These are phyloP conservation scores for Lepilemur septentrionalis DNA, from an alignment of 2,797 vertebrate species.

Conservation along the genomic window DNA sequence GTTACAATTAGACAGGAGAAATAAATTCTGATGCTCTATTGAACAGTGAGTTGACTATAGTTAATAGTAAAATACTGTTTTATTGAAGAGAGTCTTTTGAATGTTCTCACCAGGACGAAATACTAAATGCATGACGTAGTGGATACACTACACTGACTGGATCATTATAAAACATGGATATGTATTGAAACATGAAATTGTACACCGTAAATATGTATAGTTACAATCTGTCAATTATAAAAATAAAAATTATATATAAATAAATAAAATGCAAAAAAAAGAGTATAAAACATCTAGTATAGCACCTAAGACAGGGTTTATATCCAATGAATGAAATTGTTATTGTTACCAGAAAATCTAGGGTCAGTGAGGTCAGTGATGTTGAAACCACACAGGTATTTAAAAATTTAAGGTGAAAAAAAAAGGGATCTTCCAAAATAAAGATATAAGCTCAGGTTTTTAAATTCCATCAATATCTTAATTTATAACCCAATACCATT, in stretches of 20 bases:
- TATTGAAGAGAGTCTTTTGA: not conserved
- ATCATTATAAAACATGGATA: not conserved
- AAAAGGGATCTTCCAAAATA: not conserved
- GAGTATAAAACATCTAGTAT: not conserved
- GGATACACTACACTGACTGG: not conserved
- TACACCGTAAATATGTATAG: not conserved
- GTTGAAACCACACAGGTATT: not conserved
- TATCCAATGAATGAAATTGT: not conserved
- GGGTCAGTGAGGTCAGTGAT: not conserved
- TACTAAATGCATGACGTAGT: not conserved
- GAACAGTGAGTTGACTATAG: not conserved
- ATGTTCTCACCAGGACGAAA: not conserved
- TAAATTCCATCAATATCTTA: not conserved
- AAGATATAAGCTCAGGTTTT: not conserved
- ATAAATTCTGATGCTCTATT: not conserved
- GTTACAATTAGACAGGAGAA: not conserved
- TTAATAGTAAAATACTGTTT: not conserved
- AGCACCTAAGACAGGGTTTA: not conserved
- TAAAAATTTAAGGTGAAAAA: conserved; percentile 16
- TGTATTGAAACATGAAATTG: not conserved
- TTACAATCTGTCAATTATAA: not conserved
- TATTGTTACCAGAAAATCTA: not conserved
- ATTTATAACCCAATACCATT: not conserved
- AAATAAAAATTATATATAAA: not conserved
- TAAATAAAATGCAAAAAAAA: not conserved